Base-by-base conservation (phyloP, 1,140 invertebrate genomes). In the Zaprionus ornatus region DNA sequence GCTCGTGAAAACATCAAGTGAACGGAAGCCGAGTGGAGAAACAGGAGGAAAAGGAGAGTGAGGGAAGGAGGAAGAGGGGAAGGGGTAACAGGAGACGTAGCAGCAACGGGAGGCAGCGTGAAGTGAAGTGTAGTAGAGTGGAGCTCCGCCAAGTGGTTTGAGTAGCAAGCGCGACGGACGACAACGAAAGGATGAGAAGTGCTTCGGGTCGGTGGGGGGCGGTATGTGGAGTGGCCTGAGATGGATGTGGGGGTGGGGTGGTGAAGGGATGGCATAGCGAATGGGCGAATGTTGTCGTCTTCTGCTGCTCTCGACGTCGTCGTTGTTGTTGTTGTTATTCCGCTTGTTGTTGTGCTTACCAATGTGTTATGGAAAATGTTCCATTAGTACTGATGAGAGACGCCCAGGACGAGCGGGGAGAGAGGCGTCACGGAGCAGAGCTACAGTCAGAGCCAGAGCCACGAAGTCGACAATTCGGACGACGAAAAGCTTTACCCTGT, bases 361-460 rank as follows among this genome's bases (percentile, higher is more conserved):
- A 77, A 77, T 82, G 77, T 73, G 80, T 86, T 76, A 82, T 76
- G 79, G 79, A 79, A 91, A 91, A 88, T 88, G 84, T 91, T 90
- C 88, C 90, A 91, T 91, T 91, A 90, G 88, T 85, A 79, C 79
- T 91, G 81, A 91, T 85, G 84, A 77, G 84, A 77, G 73, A 77
- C 77, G 65, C 50, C 64, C 69, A 68, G 68, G 54, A 60, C 68
- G 57, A 60, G 62, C 32, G 42, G 40, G 56, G n/a, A 29, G 40
- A 23, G 52, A 27, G 6, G 19, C 29, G 29, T 32, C 29, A 32
- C 29, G 29, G 29, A 32, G 37, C 35, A 37, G 29, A 45, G 27
- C 52, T n/a, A 48, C 13, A 21, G 35, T 40, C 27, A 63, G 50
- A 57, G 17, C 60, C 56, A 32, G 40, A 57, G 29, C 70, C 23